Evolutionary conservation across 2,113 vertebrate genomes (phyloP).

Genomic region (Myiozetetes cayanensis): DNA sequence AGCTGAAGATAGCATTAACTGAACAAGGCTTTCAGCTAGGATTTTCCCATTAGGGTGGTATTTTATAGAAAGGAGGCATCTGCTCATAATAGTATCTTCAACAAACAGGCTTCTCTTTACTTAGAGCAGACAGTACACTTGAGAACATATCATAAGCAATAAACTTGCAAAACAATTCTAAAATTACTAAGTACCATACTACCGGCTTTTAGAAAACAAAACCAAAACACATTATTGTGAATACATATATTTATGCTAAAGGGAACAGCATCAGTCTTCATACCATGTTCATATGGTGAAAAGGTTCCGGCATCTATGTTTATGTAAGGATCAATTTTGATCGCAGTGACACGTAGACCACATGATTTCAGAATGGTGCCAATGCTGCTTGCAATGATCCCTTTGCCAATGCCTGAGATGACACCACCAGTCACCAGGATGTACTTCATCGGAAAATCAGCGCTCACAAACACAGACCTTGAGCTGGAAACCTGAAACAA

Average conservation of each 20-base stretch:
- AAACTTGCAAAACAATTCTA: background rate
- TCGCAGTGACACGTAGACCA: conserved; percentile 78
- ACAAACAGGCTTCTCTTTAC: background rate
- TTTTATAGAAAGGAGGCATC: background rate
- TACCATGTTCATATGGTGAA: conserved; percentile 82
- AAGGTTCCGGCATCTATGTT: conserved; percentile 82
- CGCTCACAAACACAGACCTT: background rate
- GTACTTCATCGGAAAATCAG: conserved; percentile 76
- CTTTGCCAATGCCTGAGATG: conserved; percentile 83
- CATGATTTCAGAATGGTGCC: conserved; percentile 80
- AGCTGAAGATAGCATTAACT: background rate
- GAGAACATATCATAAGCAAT: background rate
- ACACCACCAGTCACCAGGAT: conserved; percentile 80
- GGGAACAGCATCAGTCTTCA: background rate
- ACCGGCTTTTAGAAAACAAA: background rate
- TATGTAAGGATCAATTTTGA: conserved; percentile 83
- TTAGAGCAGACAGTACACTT: background rate
- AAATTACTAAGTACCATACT: background rate
- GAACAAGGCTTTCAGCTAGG: background rate
- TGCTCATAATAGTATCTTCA: background rate
- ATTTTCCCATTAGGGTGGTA: background rate
- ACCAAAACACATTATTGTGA: background rate
- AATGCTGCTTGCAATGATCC: conserved; percentile 82
- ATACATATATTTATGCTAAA: background rate
- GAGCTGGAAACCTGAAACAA: conserved; percentile 39